Evolutionary conservation across 2,113 vertebrate genomes (phyloP).

Genomic region (Zosterops hypoxanthus): DNA sequence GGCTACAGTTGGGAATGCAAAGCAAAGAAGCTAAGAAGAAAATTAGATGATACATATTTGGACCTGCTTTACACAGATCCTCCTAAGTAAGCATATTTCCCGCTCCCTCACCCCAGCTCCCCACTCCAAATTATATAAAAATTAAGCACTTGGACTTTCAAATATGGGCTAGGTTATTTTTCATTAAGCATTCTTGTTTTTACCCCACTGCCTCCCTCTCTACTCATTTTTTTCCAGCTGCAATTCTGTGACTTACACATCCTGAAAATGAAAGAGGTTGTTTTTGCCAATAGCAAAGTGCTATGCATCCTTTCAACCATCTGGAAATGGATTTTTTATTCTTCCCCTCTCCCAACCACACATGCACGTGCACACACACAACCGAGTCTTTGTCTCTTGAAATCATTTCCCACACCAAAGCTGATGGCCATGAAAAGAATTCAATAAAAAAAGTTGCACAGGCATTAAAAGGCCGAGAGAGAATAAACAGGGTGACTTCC

Average conservation of each 20-base stretch:
- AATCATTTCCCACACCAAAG: conserved; percentile 46
- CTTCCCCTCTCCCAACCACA: conserved; percentile 34
- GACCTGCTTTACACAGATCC: not conserved
- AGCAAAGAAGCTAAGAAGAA: conserved; percentile 41
- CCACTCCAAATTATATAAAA: not conserved
- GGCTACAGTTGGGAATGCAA: conserved; percentile 45
- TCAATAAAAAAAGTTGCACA: conserved; percentile 25
- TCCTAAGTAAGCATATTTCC: not conserved
- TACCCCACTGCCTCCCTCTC: not conserved
- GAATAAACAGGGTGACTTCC: conserved; percentile 28
- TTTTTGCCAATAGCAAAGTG: conserved; percentile 71
- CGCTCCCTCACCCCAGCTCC: accelerated
- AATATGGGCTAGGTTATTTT: not conserved
- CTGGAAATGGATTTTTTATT: conserved; percentile 68
- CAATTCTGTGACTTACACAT: conserved; percentile 55
- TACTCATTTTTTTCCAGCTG: conserved; percentile 63
- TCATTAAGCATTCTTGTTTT: not conserved
- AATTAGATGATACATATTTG: conserved; percentile 21
- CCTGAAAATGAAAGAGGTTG: conserved; percentile 63
- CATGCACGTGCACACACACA: conserved; percentile 7
- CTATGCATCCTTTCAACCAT: conserved; percentile 65
- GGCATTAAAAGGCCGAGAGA: not conserved
- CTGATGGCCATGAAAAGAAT: conserved; percentile 27
- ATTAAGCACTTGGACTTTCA: not conserved
- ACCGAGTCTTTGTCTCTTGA: conserved; percentile 33